Conservation (phyloP, 1,140 invertebrate species). For the roundworm (Caenorhabditis elegans) region WBcel235 BX284606.5:11471001-11471500, state of each 20-base stretch:
- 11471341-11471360: conserved; percentile 1
- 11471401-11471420: not conserved
- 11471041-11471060: no score
- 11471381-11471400: not conserved
- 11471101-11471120: no score
- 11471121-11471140: not conserved
- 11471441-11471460: not conserved
- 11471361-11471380: conserved; percentile 15
- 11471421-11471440: no score
- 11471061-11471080: no score
- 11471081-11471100: no score
- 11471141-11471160: not conserved
- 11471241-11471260: not conserved
- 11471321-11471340: conserved; percentile 30
- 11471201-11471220: conserved; percentile 8
- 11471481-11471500: conserved; percentile 4
- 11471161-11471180: not conserved
- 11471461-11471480: not conserved
- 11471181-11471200: not conserved
- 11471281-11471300: not conserved
- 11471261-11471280: not conserved
- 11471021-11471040: no score
- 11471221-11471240: conserved; percentile 19
- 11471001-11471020: not conserved
- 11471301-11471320: conserved; percentile 19